These are phyloP conservation scores for Digitonthophagus gazella DNA, from an alignment of 2,888 invertebrate genomes.

Conservation along the genomic window DNA sequence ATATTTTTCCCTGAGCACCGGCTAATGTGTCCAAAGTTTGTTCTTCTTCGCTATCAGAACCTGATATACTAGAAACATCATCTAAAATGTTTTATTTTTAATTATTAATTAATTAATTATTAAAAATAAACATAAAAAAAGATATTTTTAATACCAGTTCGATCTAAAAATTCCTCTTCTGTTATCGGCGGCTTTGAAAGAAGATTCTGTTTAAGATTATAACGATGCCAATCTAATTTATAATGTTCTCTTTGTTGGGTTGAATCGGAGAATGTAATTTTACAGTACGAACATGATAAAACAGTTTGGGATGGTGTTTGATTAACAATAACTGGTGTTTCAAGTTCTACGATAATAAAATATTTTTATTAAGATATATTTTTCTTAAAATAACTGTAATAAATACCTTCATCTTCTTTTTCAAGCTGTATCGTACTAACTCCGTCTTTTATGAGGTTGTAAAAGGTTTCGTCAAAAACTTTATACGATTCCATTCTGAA, in stretches of 20 bases:
- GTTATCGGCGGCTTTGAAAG: slow-evolving; percentile 57
- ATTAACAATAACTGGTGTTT: too few relatives aligned
- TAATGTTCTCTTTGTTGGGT: slow-evolving; percentile 72
- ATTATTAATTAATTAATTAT: background rate
- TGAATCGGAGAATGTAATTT: slow-evolving; percentile 57
- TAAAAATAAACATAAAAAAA: slow-evolving; percentile 16
- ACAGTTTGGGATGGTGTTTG: too few relatives aligned
- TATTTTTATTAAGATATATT: too few relatives aligned
- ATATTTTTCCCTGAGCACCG: slow-evolving; percentile 66
- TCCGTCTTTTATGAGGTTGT: slow-evolving; percentile 36
- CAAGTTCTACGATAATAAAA: slow-evolving; percentile 17
- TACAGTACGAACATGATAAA: slow-evolving; percentile 57
- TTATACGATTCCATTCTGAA: slow-evolving; percentile 27
- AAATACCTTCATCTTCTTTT: slow-evolving; percentile 25
- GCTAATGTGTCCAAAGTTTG: slow-evolving; percentile 43
- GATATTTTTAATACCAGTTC: slow-evolving; percentile 48
- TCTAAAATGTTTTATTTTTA: slow-evolving; percentile 45
- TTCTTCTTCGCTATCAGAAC: slow-evolving; percentile 56
- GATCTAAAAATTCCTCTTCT: slow-evolving; percentile 58
- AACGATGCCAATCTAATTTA: slow-evolving; percentile 81
- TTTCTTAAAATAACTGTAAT: too few relatives aligned
- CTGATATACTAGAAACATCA: slow-evolving; percentile 66
- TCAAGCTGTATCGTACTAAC: slow-evolving; percentile 40
- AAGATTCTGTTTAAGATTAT: slow-evolving; percentile 73
- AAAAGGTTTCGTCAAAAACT: slow-evolving; percentile 42